phyloP scores from a whole-genome alignment of 2,888 invertebrate genomes.

The Lissonota sp. region DNA sequence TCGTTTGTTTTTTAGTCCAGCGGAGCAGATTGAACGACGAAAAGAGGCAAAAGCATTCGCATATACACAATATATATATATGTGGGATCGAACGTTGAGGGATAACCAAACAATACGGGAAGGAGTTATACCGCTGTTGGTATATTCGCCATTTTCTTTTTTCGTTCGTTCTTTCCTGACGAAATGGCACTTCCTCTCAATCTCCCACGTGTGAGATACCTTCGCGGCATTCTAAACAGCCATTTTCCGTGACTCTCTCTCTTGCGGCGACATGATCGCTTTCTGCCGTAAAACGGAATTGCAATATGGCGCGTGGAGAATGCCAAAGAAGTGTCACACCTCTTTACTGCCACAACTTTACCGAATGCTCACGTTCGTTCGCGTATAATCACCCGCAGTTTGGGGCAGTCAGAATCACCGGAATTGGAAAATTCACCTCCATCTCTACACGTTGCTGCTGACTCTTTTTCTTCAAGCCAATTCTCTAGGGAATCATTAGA shows the following conservation, averaged over 20 bases:
- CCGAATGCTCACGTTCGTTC: background rate
- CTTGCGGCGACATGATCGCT: background rate
- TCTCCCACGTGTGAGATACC: background rate
- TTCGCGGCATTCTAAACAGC: conserved; percentile 15
- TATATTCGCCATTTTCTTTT: conserved; percentile 14
- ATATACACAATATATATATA: conserved; percentile 6
- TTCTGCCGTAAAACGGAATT: conserved; percentile 30
- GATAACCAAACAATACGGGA: conserved; percentile 20
- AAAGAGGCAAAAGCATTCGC: background rate
- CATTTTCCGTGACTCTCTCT: conserved; percentile 2
- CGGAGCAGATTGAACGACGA: conserved; percentile 5
- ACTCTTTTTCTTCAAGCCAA: no score
- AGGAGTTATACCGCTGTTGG: background rate
- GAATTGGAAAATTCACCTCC: no score
- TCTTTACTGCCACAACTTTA: conserved; percentile 1
- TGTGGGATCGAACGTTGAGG: conserved; percentile 23
- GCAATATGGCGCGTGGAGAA: conserved; percentile 6
- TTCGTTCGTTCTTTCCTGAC: background rate
- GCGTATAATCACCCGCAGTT: no score
- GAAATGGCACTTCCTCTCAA: background rate
- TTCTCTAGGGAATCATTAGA: no score
- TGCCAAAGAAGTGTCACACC: conserved; percentile 5
- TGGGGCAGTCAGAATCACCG: no score
- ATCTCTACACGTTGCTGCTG: no score
- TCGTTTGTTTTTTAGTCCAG: conserved; percentile 30